These are phyloP conservation scores for Corella eumyota DNA, from an alignment of 23 tunicate species.

Conservation along the genomic window DNA sequence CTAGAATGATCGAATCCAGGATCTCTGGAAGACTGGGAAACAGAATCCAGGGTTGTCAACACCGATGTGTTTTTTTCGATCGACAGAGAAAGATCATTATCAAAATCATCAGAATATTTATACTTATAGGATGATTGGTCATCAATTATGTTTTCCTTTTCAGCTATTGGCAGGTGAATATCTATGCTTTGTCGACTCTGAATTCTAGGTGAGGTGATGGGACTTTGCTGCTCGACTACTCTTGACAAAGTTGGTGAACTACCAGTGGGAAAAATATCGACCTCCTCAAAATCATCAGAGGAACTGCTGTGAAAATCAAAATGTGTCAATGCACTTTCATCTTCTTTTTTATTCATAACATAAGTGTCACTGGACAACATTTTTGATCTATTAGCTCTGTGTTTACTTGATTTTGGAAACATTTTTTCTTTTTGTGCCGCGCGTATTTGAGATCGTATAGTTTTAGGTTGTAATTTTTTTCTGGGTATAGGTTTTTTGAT, in stretches of 20 bases:
- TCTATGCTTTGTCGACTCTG: conserved; percentile 64
- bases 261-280: neutral
- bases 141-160: conserved; percentile 7
- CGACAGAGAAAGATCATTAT: conserved; percentile 28
- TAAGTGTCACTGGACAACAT: neutral
- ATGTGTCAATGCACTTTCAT: neutral
- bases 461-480: neutral
- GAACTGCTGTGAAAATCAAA: neutral
- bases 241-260: neutral
- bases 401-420: neutral
- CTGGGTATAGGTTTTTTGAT: neutral
- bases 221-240: conserved; percentile 5
- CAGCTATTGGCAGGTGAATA: conserved; percentile 51
- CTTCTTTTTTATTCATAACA: neutral
- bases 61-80: conserved; percentile 10
- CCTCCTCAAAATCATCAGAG: too few relatives aligned
- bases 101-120: conserved; percentile 69
- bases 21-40: conserved; percentile 13
- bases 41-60: conserved; percentile 18
- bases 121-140: conserved; percentile 9
- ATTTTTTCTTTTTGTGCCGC: too few relatives aligned
- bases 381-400: neutral
- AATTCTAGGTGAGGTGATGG: conserved; percentile 25
- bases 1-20: conserved; percentile 11
- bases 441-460: neutral